Base-by-base conservation (phyloP, 2,888 invertebrate genomes). In the Criorhina ranunculi region DNA sequence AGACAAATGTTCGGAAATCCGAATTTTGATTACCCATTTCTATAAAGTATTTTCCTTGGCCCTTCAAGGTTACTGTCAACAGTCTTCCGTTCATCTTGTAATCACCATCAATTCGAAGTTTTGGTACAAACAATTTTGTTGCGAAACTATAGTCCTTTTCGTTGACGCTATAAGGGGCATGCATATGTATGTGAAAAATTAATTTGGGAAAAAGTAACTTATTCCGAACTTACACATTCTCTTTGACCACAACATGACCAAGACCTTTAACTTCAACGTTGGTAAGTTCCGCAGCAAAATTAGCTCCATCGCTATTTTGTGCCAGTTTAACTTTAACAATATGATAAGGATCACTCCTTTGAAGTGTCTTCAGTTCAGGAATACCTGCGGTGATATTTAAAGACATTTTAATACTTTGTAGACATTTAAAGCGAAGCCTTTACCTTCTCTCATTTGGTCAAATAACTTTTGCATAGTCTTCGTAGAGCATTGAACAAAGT, bases 11-110 rank as follows among this genome's bases (percentile, higher is more conserved):
- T n/a, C n/a, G n/a, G n/a, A n/a, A n/a, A n/a, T n/a, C n/a, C n/a
- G n/a, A n/a, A n/a, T n/a, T n/a, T n/a, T n/a, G n/a, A 94, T 92
- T 92, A 95, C 95, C 94, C 79, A 95, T 94, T 90, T 95, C 95
- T 88, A 95, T 87, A 5, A 89, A 88, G 49, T 90, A 86, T 17
- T 92, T 90, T 11, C 95, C 95, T 67, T 93, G 92, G 17, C 95
- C 95, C 49, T 93, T 93, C 64, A 95, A 91, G 5, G 95, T 95
- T 82, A 95, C 93, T 6, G 95, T 91, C 70, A 95, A 90, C 88
- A 95, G 94, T 88, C 94, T 93, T 40, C 95, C 95, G 88, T 93
- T 91, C 86, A 95, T 92, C 88, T 94, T 93, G 88, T 95, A 95
- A 8, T 93, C 93, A 12, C 95, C 95, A 88, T 95, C 95, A 79